Base-by-base conservation (phyloP, 2,113 vertebrate genomes). In the Tympanuchus pallidicinctus region DNA sequence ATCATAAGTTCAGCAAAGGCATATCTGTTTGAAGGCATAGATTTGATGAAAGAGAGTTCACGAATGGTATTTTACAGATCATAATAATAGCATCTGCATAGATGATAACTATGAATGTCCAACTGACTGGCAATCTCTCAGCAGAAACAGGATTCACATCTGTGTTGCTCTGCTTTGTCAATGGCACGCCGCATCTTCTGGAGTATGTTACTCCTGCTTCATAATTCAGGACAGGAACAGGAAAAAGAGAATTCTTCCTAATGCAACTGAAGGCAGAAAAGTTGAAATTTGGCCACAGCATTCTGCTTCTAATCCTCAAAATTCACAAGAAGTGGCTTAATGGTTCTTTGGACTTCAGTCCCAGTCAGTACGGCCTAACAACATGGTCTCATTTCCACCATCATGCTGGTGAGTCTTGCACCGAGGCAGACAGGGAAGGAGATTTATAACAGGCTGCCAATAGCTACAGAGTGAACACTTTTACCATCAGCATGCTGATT, bases 381-480 rank as follows among this genome's bases (percentile, higher is more conserved):
- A 52, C 20, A 2, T 30, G 79, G 87, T 91, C 72, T 79, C 64
- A 60, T 0, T 0, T 47, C 38, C 38, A 4, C 6, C 61, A 81
- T 77, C 52, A 10, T 8, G 52, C 47, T 66, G 74, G 40, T 59
- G 73, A 25, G 36, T 91, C 80, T 74, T 89, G 64, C 85, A 83
- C 72, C 61, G 40, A 64, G 47, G 60, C 72, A 81, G 45, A 54
- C 30, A 54, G 69, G 60, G 64, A 28, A 52, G 59, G 59, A 42
- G 45, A 20, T 87, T 82, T 89, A 1, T 47, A 83, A 67, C 36
- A 34, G 72, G 76, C 47, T 92, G 57, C 42, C 57, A 45, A 11
- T 3, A 92, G 57, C 81, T 82, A 91, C 84, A 85, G 45, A 78
- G 76, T 27, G 54, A 61, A 60, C 21, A 10, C 59, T 88, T 87